A percentile compares a stretch with the other conserved stretches of the same genome.
Evolutionary conservation across 1,140 invertebrate genomes (phyloP).

Genomic region (Diprion similis): DNA sequence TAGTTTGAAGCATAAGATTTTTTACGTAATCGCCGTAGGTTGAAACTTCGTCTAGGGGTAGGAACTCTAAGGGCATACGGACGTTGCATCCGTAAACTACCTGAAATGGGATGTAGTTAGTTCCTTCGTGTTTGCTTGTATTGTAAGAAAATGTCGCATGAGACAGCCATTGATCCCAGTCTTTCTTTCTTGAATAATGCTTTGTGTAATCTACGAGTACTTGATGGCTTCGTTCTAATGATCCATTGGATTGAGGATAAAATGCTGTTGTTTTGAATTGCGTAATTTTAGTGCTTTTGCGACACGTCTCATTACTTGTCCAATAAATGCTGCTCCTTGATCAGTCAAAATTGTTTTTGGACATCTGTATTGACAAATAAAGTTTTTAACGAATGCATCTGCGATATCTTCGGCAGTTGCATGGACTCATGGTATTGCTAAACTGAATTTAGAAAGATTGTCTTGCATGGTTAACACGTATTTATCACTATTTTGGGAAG

Average conservation of each 20-base stretch:
- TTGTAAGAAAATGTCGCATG: constrained; percentile 23
- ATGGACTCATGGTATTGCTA: constrained; percentile 28
- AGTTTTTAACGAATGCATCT: constrained; percentile 28
- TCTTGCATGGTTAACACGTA: constrained; percentile 35
- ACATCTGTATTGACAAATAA: constrained; percentile 35
- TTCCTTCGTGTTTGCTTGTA: too few relatives aligned
- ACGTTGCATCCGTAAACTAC: too few relatives aligned
- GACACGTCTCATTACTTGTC: constrained; percentile 30
- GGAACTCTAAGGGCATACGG: too few relatives aligned
- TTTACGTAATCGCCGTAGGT: too few relatives aligned
- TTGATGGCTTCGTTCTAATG: constrained; percentile 35
- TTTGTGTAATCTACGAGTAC: constrained; percentile 34
- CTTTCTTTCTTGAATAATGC: constrained; percentile 30
- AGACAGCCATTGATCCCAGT: constrained; percentile 44
- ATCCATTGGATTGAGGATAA: constrained; percentile 36
- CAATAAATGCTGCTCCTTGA: constrained; percentile 37
- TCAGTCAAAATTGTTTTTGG: constrained; percentile 39
- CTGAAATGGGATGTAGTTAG: too few relatives aligned
- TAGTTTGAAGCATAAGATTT: too few relatives aligned
- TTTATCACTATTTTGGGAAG: constrained; percentile 21
- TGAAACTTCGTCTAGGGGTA: too few relatives aligned
- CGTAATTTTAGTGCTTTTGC: constrained; percentile 35
- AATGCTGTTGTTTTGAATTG: constrained; percentile 33
- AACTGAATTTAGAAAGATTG: constrained; percentile 39
- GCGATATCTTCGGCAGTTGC: constrained; percentile 33